phyloP scores from a whole-genome alignment of 2,113 vertebrate genomes.

The Pitta sordida region DNA sequence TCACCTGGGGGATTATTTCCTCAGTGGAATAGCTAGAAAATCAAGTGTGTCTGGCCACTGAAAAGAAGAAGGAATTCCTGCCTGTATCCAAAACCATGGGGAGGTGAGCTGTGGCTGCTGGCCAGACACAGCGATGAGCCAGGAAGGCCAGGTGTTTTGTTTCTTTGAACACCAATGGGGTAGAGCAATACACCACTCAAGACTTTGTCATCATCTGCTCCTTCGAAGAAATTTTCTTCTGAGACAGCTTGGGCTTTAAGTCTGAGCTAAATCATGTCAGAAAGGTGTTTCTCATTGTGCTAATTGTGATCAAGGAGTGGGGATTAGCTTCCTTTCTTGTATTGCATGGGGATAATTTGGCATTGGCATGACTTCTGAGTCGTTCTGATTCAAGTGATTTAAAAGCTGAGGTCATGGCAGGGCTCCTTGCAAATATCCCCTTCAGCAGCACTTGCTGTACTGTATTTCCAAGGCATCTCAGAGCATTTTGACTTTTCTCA shows the following conservation, averaged over 20 bases:
- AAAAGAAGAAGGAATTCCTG: neutral
- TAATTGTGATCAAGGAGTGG: slow-evolving; percentile 16
- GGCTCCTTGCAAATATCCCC: slow-evolving; percentile 44
- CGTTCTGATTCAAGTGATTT: slow-evolving; percentile 14
- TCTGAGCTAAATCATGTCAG: neutral
- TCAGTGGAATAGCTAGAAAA: neutral
- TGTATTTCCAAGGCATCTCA: slow-evolving; percentile 13
- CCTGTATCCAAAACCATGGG: neutral
- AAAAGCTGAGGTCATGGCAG: slow-evolving; percentile 48
- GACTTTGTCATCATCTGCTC: neutral
- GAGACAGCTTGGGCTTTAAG: neutral
- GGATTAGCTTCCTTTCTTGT: slow-evolving; percentile 21
- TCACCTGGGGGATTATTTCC: neutral
- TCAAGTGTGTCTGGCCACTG: neutral
- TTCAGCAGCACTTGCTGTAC: slow-evolving; percentile 5
- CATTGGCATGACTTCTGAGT: slow-evolving; percentile 22
- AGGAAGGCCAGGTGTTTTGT: neutral
- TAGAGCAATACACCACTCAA: neutral
- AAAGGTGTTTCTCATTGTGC: slow-evolving; percentile 48
- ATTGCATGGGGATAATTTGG: slow-evolving; percentile 30
- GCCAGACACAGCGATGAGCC: slow-evolving; percentile 3
- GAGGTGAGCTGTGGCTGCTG: neutral
- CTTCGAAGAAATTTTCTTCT: neutral
- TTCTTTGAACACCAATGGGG: neutral
- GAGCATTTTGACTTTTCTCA: slow-evolving; percentile 39